Percentiles rank a stretch among this genome's conserved stretches.
phyloP scores from a whole-genome alignment of 2,888 invertebrate genomes.

The Acronicta psi region DNA sequence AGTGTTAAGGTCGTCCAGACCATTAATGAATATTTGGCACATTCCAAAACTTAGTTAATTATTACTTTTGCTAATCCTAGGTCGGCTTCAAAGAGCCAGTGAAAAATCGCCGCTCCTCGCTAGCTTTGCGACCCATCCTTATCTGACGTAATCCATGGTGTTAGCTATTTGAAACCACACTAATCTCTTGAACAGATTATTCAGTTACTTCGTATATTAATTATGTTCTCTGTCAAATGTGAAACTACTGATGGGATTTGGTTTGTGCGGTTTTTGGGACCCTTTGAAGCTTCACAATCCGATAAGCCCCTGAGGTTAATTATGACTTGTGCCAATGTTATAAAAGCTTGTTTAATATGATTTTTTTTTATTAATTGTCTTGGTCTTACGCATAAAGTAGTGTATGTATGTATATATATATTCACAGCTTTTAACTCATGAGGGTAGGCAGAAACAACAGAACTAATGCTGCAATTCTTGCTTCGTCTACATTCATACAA shows the following conservation, averaged over 20 bases:
- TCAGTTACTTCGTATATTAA: slow-evolving; percentile 51
- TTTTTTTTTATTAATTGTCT: too few species aligned
- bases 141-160: slow-evolving; percentile 60
- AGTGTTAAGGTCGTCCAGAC: slow-evolving; percentile 3
- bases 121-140: slow-evolving; percentile 22
- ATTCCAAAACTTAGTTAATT: slow-evolving; percentile 21
- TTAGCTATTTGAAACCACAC: slow-evolving; percentile 59
- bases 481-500: too few species aligned
- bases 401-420: too few species aligned
- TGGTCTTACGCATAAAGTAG: too few species aligned
- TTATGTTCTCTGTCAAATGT: slow-evolving; percentile 41
- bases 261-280: slow-evolving; percentile 26
- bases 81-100: slow-evolving; percentile 22
- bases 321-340: slow-evolving; percentile 5
- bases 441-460: too few species aligned
- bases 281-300: slow-evolving; percentile 13
- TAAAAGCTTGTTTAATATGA: slow-evolving; percentile 4
- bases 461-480: too few species aligned
- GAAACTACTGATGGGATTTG: slow-evolving; percentile 17
- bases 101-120: slow-evolving; percentile 32
- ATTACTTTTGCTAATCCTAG: slow-evolving; percentile 10
- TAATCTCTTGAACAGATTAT: slow-evolving; percentile 70
- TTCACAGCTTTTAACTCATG: too few species aligned
- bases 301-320: slow-evolving; percentile 24
- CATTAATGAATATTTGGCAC: slow-evolving; percentile 30